Evolutionary conservation across 2,888 invertebrate genomes (phyloP), one percentile per base, ranked within the genome.

Genomic region (Automeris io): DNA sequence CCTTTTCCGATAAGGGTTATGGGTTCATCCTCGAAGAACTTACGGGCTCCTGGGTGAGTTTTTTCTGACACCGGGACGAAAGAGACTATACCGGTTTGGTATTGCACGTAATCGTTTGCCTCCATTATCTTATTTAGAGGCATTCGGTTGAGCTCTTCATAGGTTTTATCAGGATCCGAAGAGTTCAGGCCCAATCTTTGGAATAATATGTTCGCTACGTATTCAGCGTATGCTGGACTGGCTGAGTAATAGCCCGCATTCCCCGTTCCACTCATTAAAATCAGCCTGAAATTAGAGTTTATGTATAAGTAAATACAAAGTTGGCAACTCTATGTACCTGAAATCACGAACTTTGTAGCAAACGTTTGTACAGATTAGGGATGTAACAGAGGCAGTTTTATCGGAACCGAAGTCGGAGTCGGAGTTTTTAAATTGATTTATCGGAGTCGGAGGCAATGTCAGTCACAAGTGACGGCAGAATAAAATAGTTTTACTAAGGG

Each of bases 151-250:
- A 64, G 47, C 11, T 42, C 35, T 4, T 49, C 34, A 29, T 54
- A 43, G 5, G 52, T 43, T n/a, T 41, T 40, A 5, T 43, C 43
- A 0, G 44, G 40, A 31, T 47, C 45, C 3, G 46, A 46, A 3
- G 47, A 45, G 33, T 47, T 47, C 9, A 49, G 40, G 21, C 52
- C 89, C 85, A 90, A 23, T 12, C 32, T n/a, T 0, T 8, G 7
- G 9, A 45, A 37, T 21, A 45, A 45, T 11, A 35, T 8, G 8
- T 25, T 37, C 5, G 45, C 39, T 1, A 40, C 21, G 12, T 19
- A n/a, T 16, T 43, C 39, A 1, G 51, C 39, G 21, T 39, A 35
- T 12, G 35, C 21, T 6, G 44, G 38, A 8, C 37, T 38, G 7
- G 43, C 19, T 3, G 40, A 35, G 26, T 33, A 45, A 21, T 19